These are phyloP conservation scores for Microplitis deprimator DNA, from an alignment of 2,888 invertebrate genomes.

Conservation along the genomic window DNA sequence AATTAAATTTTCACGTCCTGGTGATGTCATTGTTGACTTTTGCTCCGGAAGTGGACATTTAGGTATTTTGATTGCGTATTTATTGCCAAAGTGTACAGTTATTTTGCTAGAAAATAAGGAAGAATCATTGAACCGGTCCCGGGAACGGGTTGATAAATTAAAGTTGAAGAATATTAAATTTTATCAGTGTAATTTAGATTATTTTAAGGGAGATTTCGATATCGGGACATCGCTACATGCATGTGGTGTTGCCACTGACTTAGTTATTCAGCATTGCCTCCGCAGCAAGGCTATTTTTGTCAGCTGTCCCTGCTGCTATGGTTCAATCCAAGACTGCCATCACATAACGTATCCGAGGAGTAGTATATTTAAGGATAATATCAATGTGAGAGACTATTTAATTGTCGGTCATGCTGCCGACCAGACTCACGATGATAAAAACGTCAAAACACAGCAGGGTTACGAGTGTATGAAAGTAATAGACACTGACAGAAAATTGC, in stretches of 20 bases:
- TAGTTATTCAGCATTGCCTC: constrained; percentile 89
- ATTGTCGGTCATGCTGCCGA: constrained; percentile 92
- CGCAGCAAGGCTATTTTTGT: constrained; percentile 85
- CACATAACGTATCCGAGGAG: constrained; percentile 89
- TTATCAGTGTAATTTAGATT: constrained; percentile 92
- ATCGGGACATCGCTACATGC: constrained; percentile 93
- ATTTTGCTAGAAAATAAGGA: constrained; percentile 94
- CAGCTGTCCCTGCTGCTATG: constrained; percentile 95
- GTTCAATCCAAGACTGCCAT: constrained; percentile 86
- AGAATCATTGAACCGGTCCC: constrained; percentile 84
- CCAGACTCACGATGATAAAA: constrained; percentile 86
- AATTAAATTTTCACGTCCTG: constrained; percentile 78
- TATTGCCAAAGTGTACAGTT: constrained; percentile 84
- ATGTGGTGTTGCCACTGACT: constrained; percentile 94
- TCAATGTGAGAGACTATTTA: constrained; percentile 78
- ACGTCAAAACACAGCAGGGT: constrained; percentile 82
- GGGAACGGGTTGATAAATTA: constrained; percentile 78
- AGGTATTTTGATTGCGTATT: constrained; percentile 86
- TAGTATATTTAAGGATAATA: constrained; percentile 72
- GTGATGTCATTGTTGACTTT: constrained; percentile 89
- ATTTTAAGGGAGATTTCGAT: constrained; percentile 86
- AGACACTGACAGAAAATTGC: constrained; percentile 86
- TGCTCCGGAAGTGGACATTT: constrained; percentile 96
- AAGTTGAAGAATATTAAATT: constrained; percentile 82
- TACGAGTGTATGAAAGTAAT: constrained; percentile 89